Evolutionary conservation across 2,797 vertebrate genomes (phyloP), one percentile per base, ranked within the genome.

Genomic region (Threskiornis aethiopicus): DNA sequence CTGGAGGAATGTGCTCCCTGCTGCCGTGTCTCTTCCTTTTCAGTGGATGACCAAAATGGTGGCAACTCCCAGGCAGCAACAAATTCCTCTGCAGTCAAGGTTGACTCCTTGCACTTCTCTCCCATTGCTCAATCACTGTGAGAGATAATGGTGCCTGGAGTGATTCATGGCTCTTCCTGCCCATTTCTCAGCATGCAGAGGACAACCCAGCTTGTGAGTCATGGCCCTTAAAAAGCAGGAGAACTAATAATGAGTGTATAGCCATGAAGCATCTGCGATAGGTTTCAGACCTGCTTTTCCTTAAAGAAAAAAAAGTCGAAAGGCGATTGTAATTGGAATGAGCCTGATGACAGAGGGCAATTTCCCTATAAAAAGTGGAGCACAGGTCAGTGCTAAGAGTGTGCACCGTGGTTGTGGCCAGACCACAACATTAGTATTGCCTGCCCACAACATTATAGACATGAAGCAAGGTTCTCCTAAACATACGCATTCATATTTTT

Each of bases 401-500:
- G 29, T 41, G 73, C 26, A 14, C 29, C 15, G 25, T 31, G 33
- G 16, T 2, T 11, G 16, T 83, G 47, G 17, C 28, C 72, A 64
- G 13, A n/a, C 11, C 46, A 41, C 41, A 41, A 13, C 13, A 41
- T 41, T 5, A n/a, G 28, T 37, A 14, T 49, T 57, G 20, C n/a
- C 16, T 14, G 25, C 17, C n/a, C 44, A 39, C 35, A 29, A 0
- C 33, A 1, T 24, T 21, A 25, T 0, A 25, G 31, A 76, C 42
- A 15, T 16, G 35, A 16, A 33, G 5, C 13, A 83, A 80, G 24
- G 5, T 42, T 66, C 25, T 46, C 29, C 28, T 41, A n/a, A 46
- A n/a, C 3, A 14, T 14, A 29, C 0, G 0, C 10, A 21, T 33
- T 70, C 4, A 2, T 37, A 4, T 47, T 66, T 88, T 61, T 64